Evolutionary conservation across 2,888 invertebrate species (phyloP).

Genomic region (Automeris io): DNA sequence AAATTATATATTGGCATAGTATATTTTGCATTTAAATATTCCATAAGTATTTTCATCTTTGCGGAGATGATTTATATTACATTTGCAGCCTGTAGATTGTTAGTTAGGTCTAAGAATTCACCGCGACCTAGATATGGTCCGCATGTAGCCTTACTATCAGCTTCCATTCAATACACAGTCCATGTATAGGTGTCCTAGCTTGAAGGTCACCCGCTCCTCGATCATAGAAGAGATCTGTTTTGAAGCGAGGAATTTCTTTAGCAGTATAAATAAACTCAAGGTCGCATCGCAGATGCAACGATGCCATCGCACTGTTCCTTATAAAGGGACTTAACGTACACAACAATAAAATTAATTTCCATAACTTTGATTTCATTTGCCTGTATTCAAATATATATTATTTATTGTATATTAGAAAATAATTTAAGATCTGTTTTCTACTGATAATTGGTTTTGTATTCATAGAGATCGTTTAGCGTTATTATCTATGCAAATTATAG

Average conservation of each 20-base stretch:
- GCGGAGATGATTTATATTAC: too few relatives aligned
- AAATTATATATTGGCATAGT: too few relatives aligned
- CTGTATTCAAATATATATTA: too few relatives aligned
- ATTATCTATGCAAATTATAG: too few relatives aligned
- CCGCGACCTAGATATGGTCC: slow-evolving; percentile 18
- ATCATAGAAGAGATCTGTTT: slow-evolving; percentile 39
- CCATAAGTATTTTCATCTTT: too few relatives aligned
- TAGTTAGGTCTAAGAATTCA: slow-evolving; percentile 3
- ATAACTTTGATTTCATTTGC: too few relatives aligned
- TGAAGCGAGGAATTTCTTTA: slow-evolving; percentile 23
- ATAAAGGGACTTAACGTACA: background rate
- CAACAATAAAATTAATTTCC: background rate
- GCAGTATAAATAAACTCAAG: slow-evolving; percentile 57
- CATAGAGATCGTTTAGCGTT: too few relatives aligned
- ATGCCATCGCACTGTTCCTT: slow-evolving; percentile 12
- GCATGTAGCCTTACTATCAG: slow-evolving; percentile 19
- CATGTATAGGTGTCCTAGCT: slow-evolving; percentile 34
- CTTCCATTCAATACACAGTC: slow-evolving; percentile 20
- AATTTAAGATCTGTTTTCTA: too few relatives aligned
- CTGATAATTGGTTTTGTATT: too few relatives aligned
- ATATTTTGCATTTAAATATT: too few relatives aligned
- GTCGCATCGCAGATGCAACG: slow-evolving; percentile 33
- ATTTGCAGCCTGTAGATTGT: too few relatives aligned
- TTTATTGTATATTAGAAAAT: too few relatives aligned
- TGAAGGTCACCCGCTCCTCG: slow-evolving; percentile 31